Evolutionary conservation across 1,140 invertebrate species (phyloP).

Genomic region (Plectus sambesii): DNA sequence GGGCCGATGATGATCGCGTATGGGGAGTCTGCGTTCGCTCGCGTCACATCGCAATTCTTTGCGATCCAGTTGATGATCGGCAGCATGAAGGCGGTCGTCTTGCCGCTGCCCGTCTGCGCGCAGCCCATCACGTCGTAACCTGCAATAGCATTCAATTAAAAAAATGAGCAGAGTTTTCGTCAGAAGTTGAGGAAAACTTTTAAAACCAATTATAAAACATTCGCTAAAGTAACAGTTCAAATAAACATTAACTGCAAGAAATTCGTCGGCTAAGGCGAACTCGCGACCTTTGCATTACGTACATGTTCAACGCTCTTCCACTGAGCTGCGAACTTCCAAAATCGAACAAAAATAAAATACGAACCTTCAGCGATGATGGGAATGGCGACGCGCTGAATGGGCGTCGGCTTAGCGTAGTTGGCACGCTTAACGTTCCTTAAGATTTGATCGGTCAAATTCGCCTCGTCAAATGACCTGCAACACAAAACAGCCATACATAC

Average conservation of each 20-base stretch:
- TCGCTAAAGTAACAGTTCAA: too few relatives aligned
- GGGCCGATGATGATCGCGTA: constrained; percentile 82
- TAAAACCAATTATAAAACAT: too few relatives aligned
- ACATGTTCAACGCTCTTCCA: too few relatives aligned
- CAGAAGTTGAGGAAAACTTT: too few relatives aligned
- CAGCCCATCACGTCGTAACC: constrained; percentile 36
- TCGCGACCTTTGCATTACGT: too few relatives aligned
- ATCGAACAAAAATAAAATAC: too few relatives aligned
- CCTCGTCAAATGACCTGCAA: constrained; percentile 50
- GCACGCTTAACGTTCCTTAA: constrained; percentile 67
- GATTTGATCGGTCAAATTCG: constrained; percentile 49
- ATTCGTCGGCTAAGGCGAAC: too few relatives aligned
- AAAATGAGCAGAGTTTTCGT: too few relatives aligned
- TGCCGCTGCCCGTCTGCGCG: constrained; percentile 57
- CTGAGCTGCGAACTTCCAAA: too few relatives aligned
- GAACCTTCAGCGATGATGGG: constrained; percentile 23
- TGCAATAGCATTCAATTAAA: not conserved
- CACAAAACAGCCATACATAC: not conserved
- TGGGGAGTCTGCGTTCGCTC: constrained; percentile 60
- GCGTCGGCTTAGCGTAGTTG: constrained; percentile 66
- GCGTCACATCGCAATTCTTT: constrained; percentile 51
- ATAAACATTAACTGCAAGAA: too few relatives aligned
- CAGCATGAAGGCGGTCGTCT: constrained; percentile 89
- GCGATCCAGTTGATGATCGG: constrained; percentile 92
- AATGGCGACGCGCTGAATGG: constrained; percentile 25